Evolutionary conservation across 2,888 invertebrate species (phyloP), one percentile per base, ranked within the genome.

Genomic region (Auanema sp.): DNA sequence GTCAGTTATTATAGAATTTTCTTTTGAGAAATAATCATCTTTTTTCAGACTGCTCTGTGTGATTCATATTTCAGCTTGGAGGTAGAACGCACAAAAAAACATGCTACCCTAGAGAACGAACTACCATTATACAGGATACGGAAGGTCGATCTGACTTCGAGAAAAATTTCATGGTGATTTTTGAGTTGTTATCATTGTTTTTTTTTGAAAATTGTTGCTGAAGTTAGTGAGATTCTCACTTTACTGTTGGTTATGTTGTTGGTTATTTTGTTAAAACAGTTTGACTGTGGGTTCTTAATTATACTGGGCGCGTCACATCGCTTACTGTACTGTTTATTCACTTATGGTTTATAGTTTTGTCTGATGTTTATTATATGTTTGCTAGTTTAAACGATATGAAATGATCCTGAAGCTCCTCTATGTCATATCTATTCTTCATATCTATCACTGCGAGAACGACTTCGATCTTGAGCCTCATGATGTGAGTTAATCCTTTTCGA

Each of bases 1-100:
- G 62, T 62, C 51, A n/a, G n/a, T n/a, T n/a, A n/a, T n/a, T n/a
- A n/a, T 43, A 43, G 43, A 12, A 43, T 43, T 43, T 43, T 11
- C 12, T 43, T 43, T n/a, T n/a, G 43, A 43, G n/a, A n/a, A n/a
- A n/a, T n/a, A 43, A 43, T 11, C n/a, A 4, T 58, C 33, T 18
- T 23, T 14, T 59, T 60, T 47, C 33, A 60, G 60, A 55, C 60
- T 14, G 60, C 60, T 16, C 44, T 60, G 16, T 33, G 50, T 12
- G 60, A 60, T 33, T n/a, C 23, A 21, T 60, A 54, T 25, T 14
- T 11, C 44, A 23, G 44, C 18, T 44, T 60, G 14, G 33, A 55
- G 14, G 54, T 33, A 10, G 21, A 23, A 12, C 16, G 23, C 18
- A 40, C 33, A 4, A 11, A 25, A 12, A 51, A 51, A 8, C 12